A percentile compares a stretch with the other conserved stretches of the same genome.
Conservation (phyloP, 2,113 vertebrate species). For the Pseudonaja textilis region DNA sequence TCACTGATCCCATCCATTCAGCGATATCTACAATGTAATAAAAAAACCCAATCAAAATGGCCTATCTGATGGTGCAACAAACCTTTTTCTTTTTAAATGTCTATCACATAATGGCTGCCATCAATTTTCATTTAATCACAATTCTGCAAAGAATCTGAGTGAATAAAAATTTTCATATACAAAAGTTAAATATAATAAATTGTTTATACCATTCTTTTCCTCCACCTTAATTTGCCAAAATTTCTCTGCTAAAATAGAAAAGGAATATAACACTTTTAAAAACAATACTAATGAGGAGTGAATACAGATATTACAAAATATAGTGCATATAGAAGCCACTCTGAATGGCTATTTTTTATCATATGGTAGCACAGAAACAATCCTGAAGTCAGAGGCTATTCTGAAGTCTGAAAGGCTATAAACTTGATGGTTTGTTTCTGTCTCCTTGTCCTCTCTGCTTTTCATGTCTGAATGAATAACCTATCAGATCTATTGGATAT, state of each 20-base stretch:
- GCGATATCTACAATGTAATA: background rate
- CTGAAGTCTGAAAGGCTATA: background rate
- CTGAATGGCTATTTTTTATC: background rate
- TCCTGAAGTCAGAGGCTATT: background rate
- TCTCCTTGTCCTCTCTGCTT: background rate
- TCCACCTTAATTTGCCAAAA: background rate
- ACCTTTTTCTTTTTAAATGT: background rate
- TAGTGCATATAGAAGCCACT: background rate
- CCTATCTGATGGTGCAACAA: background rate
- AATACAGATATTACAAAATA: background rate
- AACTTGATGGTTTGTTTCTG: background rate
- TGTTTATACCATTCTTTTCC: background rate
- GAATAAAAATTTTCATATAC: background rate
- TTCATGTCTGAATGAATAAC: background rate
- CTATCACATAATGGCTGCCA: background rate
- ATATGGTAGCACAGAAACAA: background rate
- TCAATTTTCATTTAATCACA: background rate
- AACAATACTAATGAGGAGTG: background rate
- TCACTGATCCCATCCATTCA: background rate
- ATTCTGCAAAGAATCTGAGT: background rate
- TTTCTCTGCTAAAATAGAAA: background rate
- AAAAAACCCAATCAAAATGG: background rate
- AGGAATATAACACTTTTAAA: background rate
- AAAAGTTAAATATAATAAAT: background rate
- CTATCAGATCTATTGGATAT: background rate